phyloP scores from a whole-genome alignment of 2,113 vertebrate species.

The Micronycteris hirsuta region DNA sequence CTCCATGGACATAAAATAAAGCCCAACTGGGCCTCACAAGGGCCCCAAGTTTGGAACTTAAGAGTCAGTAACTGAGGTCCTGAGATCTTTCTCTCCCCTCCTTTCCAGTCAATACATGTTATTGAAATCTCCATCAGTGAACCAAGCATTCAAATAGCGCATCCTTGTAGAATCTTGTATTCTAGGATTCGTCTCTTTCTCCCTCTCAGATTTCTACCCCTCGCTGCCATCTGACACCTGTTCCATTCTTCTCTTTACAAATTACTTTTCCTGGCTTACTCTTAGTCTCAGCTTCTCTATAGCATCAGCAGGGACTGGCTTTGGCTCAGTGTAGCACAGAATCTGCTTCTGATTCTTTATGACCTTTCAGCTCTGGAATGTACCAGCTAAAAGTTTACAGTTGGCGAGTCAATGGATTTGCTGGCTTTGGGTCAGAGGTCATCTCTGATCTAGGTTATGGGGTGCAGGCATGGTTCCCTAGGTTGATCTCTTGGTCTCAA shows the following conservation, averaged over 20 bases:
- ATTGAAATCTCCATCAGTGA: background rate
- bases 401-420: background rate
- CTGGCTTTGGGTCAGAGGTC: background rate
- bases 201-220: background rate
- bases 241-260: background rate
- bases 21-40: background rate
- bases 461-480: background rate
- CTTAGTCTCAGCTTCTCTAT: background rate
- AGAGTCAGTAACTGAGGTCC: background rate
- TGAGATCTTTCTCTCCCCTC: background rate
- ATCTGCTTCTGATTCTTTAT: background rate
- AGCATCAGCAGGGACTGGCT: background rate
- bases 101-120: background rate
- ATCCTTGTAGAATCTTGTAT: background rate
- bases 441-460: background rate
- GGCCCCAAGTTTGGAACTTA: background rate
- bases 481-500: background rate
- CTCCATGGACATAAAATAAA: background rate
- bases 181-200: background rate
- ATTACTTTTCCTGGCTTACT: background rate
- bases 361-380: background rate
- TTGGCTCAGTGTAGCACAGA: background rate
- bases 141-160: background rate
- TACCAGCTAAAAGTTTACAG: background rate
- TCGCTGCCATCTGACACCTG: background rate